Percentiles rank a stretch among this genome's conserved stretches.
Conservation (phyloP, 2,888 invertebrate species). For the Brachylomia viminalis region DNA sequence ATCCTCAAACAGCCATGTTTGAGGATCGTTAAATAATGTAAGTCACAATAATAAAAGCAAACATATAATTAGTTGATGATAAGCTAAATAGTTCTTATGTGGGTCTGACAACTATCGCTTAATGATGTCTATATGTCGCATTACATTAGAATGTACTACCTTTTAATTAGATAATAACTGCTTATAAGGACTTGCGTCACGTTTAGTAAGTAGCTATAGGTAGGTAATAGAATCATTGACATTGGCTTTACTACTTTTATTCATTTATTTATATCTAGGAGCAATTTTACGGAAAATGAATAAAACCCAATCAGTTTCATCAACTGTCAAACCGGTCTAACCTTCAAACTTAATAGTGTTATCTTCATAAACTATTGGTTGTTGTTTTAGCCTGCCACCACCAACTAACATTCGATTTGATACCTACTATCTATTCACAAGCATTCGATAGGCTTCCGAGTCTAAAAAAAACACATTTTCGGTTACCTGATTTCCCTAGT, state of each 20-base stretch:
- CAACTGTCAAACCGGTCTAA: neutral
- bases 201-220: neutral
- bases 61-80: conserved; percentile 55
- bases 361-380: neutral
- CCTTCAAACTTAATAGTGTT: neutral
- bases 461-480: neutral
- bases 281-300: neutral
- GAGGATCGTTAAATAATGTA: too few species aligned
- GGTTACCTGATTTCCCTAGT: neutral
- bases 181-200: neutral
- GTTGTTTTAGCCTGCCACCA: neutral
- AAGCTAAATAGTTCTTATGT: conserved; percentile 53
- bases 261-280: neutral
- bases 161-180: conserved; percentile 29
- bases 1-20: conserved; percentile 35
- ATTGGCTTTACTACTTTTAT: neutral
- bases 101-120: conserved; percentile 67
- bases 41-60: conserved; percentile 24
- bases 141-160: conserved; percentile 28
- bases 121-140: conserved; percentile 42
- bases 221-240: neutral
- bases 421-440: neutral
- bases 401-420: neutral
- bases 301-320: neutral
- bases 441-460: neutral